A percentile compares a stretch with the other conserved stretches of the same genome.
Conservation (phyloP, 2,888 invertebrate genomes). For the Athalia rosae region DNA sequence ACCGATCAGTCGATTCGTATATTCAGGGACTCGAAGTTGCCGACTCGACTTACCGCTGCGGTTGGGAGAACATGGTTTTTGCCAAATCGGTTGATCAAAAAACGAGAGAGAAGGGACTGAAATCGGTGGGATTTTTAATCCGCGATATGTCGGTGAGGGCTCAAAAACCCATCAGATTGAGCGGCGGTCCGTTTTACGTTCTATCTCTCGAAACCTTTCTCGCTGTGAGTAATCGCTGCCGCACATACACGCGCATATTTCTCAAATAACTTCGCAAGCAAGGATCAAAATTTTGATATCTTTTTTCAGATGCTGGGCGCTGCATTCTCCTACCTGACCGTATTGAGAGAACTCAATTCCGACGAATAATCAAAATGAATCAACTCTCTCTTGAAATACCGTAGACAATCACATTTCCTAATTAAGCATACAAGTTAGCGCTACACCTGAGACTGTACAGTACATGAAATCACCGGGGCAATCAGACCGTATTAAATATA, state of each 20-base stretch:
- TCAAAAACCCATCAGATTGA: slow-evolving; percentile 56
- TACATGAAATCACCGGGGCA: no score
- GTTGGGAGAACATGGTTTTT: slow-evolving; percentile 54
- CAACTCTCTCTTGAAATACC: neutral
- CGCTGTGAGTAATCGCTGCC: slow-evolving; percentile 52
- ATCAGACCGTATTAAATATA: no score
- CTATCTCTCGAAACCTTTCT: slow-evolving; percentile 59
- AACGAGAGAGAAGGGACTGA: neutral
- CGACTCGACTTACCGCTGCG: slow-evolving; percentile 55
- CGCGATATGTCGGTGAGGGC: slow-evolving; percentile 53
- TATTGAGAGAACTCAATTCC: slow-evolving; percentile 11
- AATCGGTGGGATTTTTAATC: slow-evolving; percentile 48
- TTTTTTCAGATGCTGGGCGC: slow-evolving; percentile 28
- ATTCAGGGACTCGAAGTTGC: slow-evolving; percentile 56
- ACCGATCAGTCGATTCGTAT: neutral
- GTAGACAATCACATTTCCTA: no score
- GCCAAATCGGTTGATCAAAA: neutral
- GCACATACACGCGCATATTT: no score
- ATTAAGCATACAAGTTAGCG: no score
- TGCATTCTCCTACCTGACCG: slow-evolving; percentile 33
- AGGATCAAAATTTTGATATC: neutral
- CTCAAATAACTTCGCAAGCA: no score
- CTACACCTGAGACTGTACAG: no score
- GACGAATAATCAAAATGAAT: slow-evolving; percentile 19
- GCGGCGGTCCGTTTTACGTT: slow-evolving; percentile 60